Conservation (phyloP, 2,888 invertebrate genomes). For the Drosophila melanosoma region DNA sequence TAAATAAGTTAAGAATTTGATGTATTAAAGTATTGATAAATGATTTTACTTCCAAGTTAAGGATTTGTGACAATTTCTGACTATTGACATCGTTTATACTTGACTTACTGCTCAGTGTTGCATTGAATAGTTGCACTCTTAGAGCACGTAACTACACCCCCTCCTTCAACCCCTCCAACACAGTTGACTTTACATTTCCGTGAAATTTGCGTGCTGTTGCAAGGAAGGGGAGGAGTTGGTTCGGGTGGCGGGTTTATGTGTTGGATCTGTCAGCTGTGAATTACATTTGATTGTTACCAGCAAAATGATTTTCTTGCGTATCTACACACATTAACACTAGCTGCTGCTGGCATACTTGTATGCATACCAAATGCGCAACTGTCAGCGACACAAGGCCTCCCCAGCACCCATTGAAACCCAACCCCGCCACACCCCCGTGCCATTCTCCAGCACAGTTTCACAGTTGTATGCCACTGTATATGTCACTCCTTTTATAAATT, state of each 20-base stretch:
- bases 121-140: not conserved
- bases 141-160: not conserved
- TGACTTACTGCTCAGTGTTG: conserved; percentile 1
- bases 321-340: conserved; percentile 2
- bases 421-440: not conserved
- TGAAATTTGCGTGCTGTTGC: conserved; percentile 49
- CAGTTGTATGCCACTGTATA: conserved; percentile 6
- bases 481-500: conserved; percentile 45
- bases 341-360: conserved; percentile 10
- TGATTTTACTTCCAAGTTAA: not conserved
- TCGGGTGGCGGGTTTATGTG: not conserved
- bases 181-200: conserved; percentile 51
- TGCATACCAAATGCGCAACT: conserved; percentile 57
- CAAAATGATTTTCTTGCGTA: conserved; percentile 59
- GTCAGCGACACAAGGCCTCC: conserved; percentile 53
- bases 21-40: not conserved
- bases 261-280: conserved; percentile 61
- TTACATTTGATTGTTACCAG: conserved; percentile 72
- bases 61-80: not conserved
- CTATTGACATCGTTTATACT: not conserved
- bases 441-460: not conserved
- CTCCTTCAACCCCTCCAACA: not conserved
- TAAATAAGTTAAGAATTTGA: no score
- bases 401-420: not conserved
- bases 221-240: not conserved